Conservation (phyloP, 2,888 invertebrate genomes). For the Cryptus viduatorius region DNA sequence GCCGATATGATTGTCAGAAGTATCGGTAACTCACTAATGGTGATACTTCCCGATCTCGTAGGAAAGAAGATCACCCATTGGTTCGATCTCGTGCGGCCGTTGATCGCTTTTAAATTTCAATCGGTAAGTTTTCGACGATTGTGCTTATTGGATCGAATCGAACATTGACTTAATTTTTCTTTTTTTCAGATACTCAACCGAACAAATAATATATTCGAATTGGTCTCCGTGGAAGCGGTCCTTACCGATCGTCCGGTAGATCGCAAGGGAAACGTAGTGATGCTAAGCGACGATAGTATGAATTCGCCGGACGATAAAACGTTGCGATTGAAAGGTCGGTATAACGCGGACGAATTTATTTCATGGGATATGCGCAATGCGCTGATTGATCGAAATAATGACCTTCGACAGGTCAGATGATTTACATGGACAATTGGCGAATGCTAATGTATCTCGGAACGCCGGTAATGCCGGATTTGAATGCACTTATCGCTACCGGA, state of each 20-base stretch:
- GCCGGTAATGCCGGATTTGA: constrained; percentile 97
- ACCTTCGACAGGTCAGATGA: constrained; percentile 94
- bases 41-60: constrained; percentile 94
- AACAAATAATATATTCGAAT: constrained; percentile 98
- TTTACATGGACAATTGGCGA: constrained; percentile 99
- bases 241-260: constrained; percentile 88
- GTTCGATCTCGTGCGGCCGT: constrained; percentile 96
- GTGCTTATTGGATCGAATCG: background rate
- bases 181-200: constrained; percentile 93
- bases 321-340: constrained; percentile 80
- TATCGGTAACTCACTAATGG: constrained; percentile 96
- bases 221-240: constrained; percentile 95
- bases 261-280: constrained; percentile 86
- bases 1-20: constrained; percentile 95
- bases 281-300: constrained; percentile 87
- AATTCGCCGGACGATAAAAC: constrained; percentile 89
- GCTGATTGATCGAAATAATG: background rate
- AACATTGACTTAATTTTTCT: background rate
- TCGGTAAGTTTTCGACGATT: constrained; percentile 89
- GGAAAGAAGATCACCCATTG: constrained; percentile 96
- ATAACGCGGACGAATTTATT: constrained; percentile 7
- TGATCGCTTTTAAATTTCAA: constrained; percentile 97
- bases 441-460: constrained; percentile 99
- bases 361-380: background rate
- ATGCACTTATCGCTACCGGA: constrained; percentile 96